Evolutionary conservation across 2,113 vertebrate species (phyloP).

Genomic region (Scortum barcoo): DNA sequence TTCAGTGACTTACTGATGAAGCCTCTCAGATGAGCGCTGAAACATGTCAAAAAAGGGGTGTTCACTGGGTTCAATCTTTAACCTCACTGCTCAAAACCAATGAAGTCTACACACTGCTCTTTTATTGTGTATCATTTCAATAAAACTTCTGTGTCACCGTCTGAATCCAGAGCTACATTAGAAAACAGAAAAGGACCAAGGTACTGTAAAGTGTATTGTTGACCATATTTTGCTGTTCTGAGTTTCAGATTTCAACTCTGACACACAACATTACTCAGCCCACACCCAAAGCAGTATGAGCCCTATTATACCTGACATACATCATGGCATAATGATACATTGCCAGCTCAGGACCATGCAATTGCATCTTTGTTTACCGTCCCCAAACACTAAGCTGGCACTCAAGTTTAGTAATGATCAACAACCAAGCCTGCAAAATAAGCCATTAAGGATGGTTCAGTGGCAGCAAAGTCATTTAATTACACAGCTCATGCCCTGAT

Average conservation of each 20-base stretch:
- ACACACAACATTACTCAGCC: slow-evolving; percentile 1
- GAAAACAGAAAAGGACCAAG: not conserved
- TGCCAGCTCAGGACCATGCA: not conserved
- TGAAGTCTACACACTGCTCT: no score
- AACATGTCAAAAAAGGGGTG: no score
- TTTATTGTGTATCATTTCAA: no score
- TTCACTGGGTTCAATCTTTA: no score
- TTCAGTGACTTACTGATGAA: no score
- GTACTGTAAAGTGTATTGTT: not conserved
- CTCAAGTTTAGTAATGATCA: slow-evolving; percentile 2
- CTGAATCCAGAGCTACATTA: not conserved
- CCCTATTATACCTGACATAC: slow-evolving; percentile 8
- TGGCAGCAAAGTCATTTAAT: slow-evolving; percentile 17
- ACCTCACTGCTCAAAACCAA: no score
- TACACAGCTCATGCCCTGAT: not conserved
- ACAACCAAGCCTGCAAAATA: slow-evolving; percentile 5
- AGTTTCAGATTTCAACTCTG: slow-evolving; percentile 15
- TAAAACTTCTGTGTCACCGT: no score
- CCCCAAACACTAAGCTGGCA: not conserved
- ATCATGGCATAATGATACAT: slow-evolving; percentile 12
- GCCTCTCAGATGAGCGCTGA: no score
- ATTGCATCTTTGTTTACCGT: slow-evolving; percentile 12
- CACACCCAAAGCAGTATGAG: not conserved
- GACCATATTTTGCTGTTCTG: slow-evolving; percentile 1
- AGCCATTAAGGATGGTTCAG: slow-evolving; percentile 7